Conservation (phyloP, 1,140 invertebrate species). For the Drosophila nigrodunni region DNA sequence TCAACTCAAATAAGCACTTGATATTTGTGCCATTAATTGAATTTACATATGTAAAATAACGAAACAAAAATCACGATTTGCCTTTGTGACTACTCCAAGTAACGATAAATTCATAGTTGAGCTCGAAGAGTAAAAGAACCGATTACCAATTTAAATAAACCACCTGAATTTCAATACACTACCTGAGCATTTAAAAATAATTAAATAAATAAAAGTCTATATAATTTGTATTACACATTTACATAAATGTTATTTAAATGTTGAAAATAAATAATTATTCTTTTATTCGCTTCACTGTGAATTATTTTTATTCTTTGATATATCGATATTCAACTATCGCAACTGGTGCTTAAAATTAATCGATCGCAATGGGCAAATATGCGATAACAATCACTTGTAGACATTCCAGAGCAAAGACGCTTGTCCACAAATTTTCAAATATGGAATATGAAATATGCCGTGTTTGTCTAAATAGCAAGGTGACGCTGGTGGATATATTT, state of each 20-base stretch:
- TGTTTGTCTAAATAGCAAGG: constrained; percentile 17
- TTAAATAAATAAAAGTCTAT: constrained; percentile 19
- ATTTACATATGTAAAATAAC: constrained; percentile 35
- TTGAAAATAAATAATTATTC: constrained; percentile 81
- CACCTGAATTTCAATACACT: constrained; percentile 67
- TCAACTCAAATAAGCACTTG: constrained; percentile 43
- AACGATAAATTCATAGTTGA: constrained; percentile 28
- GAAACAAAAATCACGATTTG: constrained; percentile 27
- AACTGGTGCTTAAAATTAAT: not conserved
- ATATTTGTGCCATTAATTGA: constrained; percentile 61
- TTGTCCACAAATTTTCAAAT: not conserved
- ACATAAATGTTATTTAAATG: constrained; percentile 66
- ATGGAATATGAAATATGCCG: constrained; percentile 28
- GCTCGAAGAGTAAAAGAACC: constrained; percentile 60
- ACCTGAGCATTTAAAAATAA: constrained; percentile 64
- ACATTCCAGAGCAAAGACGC: not conserved
- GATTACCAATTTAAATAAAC: constrained; percentile 56
- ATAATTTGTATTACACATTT: constrained; percentile 60
- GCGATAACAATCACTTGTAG: not conserved
- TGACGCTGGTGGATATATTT: constrained; percentile 20
- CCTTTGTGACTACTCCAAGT: constrained; percentile 44
- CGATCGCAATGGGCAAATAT: not conserved
- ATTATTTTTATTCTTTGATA: not conserved
- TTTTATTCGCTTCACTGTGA: constrained; percentile 45
- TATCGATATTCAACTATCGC: not conserved